phyloP scores from a whole-genome alignment of 2,797 vertebrate genomes.

The Galagoides demidoff region DNA sequence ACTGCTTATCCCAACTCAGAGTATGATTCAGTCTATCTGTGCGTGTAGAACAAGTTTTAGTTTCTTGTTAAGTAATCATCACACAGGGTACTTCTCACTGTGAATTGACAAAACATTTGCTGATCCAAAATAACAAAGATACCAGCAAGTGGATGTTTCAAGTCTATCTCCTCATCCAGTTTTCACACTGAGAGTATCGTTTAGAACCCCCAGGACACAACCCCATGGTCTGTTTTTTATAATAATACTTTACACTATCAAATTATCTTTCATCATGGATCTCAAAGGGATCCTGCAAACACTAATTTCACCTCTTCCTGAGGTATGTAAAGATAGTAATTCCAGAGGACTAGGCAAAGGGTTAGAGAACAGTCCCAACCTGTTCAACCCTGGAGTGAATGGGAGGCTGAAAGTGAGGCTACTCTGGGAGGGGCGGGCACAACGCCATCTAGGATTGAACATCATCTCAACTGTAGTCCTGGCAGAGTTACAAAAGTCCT shows the following conservation, averaged over 20 bases:
- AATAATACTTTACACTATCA: constrained; percentile 60
- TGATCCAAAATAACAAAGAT: constrained; percentile 23
- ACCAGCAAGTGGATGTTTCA: background rate
- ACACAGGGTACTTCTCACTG: constrained; percentile 45
- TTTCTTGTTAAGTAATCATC: constrained; percentile 73
- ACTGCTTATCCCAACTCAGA: constrained; percentile 54
- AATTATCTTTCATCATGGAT: constrained; percentile 51
- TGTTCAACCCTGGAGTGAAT: background rate
- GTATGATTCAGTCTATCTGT: constrained; percentile 70
- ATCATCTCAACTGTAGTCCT: background rate
- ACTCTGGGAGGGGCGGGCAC: background rate
- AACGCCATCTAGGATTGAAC: background rate
- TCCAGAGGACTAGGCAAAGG: background rate
- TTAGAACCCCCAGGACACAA: background rate
- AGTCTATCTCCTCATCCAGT: background rate
- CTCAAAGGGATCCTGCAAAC: constrained; percentile 56
- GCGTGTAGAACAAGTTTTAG: constrained; percentile 61
- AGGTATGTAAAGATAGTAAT: constrained; percentile 23
- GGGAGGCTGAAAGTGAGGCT: background rate
- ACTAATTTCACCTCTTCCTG: constrained; percentile 62
- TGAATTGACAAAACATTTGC: constrained; percentile 14
- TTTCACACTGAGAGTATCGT: background rate
- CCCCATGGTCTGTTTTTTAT: constrained; percentile 35
- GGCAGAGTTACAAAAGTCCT: background rate
- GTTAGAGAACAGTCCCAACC: constrained; percentile 1